Evolutionary conservation across 2,797 vertebrate genomes (phyloP), one percentile per base, ranked within the genome.

Genomic region (Urosaurus nigricauda): DNA sequence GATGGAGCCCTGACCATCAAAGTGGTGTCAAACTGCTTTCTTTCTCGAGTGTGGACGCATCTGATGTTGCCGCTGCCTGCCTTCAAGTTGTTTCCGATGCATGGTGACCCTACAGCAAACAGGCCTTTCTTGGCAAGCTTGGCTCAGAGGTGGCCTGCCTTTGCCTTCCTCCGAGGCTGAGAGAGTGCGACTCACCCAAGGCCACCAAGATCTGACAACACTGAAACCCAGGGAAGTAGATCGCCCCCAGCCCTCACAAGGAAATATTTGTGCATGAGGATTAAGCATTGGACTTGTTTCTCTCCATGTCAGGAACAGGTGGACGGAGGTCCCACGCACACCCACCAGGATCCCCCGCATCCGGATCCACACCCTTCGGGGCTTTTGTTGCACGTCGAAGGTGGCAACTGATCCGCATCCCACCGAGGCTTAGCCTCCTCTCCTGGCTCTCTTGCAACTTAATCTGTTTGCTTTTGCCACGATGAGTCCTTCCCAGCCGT

Each of bases 271-370:
- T 14, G 60, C 35, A 75, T 24, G 5, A 53, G 32, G 73, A 32
- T 78, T 47, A 70, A 6, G 37, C 37, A 14, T 19, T 6, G 11
- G 11, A 2, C 5, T 3, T 16, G 13, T 63, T 47, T 26, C 43
- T 1, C 63, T 9, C 68, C 68, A 0, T 13, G 12, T 35, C 68
- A n/a, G 37, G 79, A 80, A 21, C 14, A 8, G 24, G 5, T 8
- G 35, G 2, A 14, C 58, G 56, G 47, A 87, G 40, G 73, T 84
- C 80, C 74, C 89, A 56, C 26, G 13, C 53, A 35, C 53, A 35
- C 37, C 73, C 26, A 83, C 81, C 89, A 88, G 86, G 82, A 85
- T 85, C 5, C 82, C 47, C 86, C 70, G 68, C 70, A 90, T 90
- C 89, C 83, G 84, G 86, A 87, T 88, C 58, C 82, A 43, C 70